These are phyloP conservation scores for Volucella zonaria DNA, from an alignment of 2,888 invertebrate species.

Conservation along the genomic window DNA sequence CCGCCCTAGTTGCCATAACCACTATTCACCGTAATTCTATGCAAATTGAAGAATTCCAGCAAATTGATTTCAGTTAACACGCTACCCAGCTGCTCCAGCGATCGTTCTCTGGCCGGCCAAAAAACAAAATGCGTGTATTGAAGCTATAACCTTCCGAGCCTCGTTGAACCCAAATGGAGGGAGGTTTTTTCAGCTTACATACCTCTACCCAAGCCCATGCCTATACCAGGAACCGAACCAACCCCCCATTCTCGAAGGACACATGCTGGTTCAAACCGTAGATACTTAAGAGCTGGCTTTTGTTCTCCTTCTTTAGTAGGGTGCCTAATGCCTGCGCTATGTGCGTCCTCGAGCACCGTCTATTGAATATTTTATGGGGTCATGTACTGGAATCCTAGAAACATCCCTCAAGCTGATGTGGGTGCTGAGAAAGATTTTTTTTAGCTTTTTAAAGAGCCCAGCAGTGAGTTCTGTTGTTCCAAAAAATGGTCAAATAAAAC, in stretches of 20 bases:
- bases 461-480: constrained; percentile 12
- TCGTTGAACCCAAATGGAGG: constrained; percentile 20
- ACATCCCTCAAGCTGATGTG: constrained; percentile 19
- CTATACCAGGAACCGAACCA: neutral
- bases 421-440: constrained; percentile 27
- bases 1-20: too few relatives aligned
- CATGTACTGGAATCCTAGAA: constrained; percentile 40
- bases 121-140: constrained; percentile 5
- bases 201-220: neutral
- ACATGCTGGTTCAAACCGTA: neutral
- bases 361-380: constrained; percentile 62
- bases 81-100: constrained; percentile 12
- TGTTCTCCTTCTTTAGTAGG: neutral
- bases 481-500: constrained; percentile 37
- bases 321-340: neutral
- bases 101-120: neutral
- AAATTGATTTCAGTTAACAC: constrained; percentile 36
- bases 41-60: constrained; percentile 3
- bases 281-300: constrained; percentile 3
- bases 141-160: constrained; percentile 7
- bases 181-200: neutral
- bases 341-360: constrained; percentile 43
- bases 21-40: neutral
- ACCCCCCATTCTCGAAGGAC: neutral
- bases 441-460: constrained; percentile 17